Base-by-base conservation (phyloP, 2,888 invertebrate species). In the Dicycla oo region DNA sequence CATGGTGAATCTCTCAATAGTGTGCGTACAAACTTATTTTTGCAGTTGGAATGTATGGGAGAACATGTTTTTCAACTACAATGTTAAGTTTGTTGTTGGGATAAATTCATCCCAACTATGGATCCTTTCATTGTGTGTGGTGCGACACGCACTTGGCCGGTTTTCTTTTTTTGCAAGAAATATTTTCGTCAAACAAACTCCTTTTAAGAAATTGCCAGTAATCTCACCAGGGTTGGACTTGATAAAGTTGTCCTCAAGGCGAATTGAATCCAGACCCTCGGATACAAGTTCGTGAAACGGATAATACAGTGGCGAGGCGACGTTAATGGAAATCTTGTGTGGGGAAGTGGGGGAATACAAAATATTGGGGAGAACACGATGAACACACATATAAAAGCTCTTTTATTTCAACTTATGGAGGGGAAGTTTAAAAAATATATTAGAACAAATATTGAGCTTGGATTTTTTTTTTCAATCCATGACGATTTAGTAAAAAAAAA, bases 241-340 rank as follows among this genome's bases (percentile, higher is more conserved):
- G 64, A 75, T 64, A 69, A 67, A 73, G 68, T 75, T 78, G 45
- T 82, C 61, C 47, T 34, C 40, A 68, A 62, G 26, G 53, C 6
- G 65, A 72, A 83, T 80, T 80, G 77, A 75, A 80, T 85, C 60
- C 45, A 23, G 18, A 57, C 65, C 75, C 71, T 73, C 65, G 26
- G 57, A 30, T 61, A 83, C 40, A 54, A 76, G 65, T 76, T 68
- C 62, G 15, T 72, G 67, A 77, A 78, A 78, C 65, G 71, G 79
- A 75, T 82, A 80, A 85, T 78, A 73, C 73, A 73, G 56, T 64
- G 63, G 64, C 68, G 63, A 56, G 63, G 64, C 68, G 63, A 56
- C 63, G 68, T 38, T 85, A 85, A 82, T 80, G 80, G 71, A 73
- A 75, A 73, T 71, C 65, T 78, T 80, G 53, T 75, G 74, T 57